Base-by-base conservation (phyloP, 2,113 vertebrate species). In the Oncorhynchus keta region DNA sequence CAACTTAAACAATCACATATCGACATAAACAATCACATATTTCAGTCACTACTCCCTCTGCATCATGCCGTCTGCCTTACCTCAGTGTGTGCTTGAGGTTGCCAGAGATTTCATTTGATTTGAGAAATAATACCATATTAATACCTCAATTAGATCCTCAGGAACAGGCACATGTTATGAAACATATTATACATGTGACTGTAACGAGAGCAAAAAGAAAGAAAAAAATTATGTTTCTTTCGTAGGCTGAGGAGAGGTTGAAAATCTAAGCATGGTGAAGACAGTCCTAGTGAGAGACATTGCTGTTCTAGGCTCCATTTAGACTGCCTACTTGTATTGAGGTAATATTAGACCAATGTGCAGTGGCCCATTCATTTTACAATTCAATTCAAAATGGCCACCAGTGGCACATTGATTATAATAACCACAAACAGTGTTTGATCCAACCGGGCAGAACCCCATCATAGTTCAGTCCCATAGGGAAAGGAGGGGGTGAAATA, bases 231-330 rank as follows among this genome's bases (percentile, higher is more conserved):
- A 45, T 11, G 5, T 14, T 67, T 67, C 1, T 67, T 67, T 28
- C 13, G 1, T 20, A 20, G 28, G 20, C 65, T 67, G 65, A 67
- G 18, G 65, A 30, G 1, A 16, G 39, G 39, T 6, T 67, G 65
- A 28, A 67, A 32, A 67, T 67, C 65, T 16, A 67, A 28, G 65
- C 65, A 67, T 30, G 11, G 28, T 16, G 28, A 67, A 32, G 13
- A 24, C 65, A 32, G 32, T 30, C 28, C 65, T 16, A 16, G 13
- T 24, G 28, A 67, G 28, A 67, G 65, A 28, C 28, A 16, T 26
- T 30, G 65, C 26, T 75, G 39, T 59, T 68, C 62, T 32, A 68
- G 45, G 74, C 65, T 75, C 66, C 74, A 75, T 75, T 75, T 68
- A 59, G 16, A 49, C 51, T 39, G 61, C 59, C 59, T 51, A 75